A percentile compares a stretch with the other conserved stretches of the same genome.
Conservation (phyloP, 2,797 vertebrate species). For the Chromobotia macracanthus region DNA sequence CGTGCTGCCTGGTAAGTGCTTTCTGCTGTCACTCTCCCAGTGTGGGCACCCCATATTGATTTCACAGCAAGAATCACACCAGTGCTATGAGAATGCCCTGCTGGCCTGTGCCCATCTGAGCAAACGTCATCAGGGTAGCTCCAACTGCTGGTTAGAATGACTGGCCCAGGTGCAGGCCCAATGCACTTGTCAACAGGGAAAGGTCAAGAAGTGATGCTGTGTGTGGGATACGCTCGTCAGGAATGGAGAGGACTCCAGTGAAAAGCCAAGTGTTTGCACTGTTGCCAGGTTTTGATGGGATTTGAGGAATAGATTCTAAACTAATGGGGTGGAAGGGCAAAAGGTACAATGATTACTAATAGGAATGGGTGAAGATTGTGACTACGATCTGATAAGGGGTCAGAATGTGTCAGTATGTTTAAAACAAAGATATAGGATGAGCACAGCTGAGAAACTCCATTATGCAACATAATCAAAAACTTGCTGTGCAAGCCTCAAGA, state of each 20-base stretch:
- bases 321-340: conserved; percentile 12
- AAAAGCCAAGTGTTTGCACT: conserved; percentile 30
- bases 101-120: neutral
- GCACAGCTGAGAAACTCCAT: conserved; percentile 13
- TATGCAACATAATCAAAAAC: conserved; percentile 21
- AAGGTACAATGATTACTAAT: conserved; percentile 12
- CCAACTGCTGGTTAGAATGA: conserved; percentile 43
- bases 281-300: conserved; percentile 32
- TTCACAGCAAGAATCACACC: conserved; percentile 37
- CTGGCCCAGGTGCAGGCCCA: conserved; percentile 49
- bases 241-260: conserved; percentile 24
- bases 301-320: neutral
- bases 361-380: conserved; percentile 6
- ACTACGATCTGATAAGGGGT: conserved; percentile 28
- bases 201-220: conserved; percentile 50
- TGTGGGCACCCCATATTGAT: neutral
- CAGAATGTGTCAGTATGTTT: neutral
- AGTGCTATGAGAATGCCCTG: conserved; percentile 42
- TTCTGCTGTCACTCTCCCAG: neutral
- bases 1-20: neutral
- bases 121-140: conserved; percentile 26
- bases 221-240: neutral
- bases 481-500: conserved; percentile 22
- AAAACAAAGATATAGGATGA: conserved; percentile 26
- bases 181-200: conserved; percentile 33